Evolutionary conservation across 2,113 vertebrate genomes (phyloP).

Genomic region (Dasyprocta punctata): DNA sequence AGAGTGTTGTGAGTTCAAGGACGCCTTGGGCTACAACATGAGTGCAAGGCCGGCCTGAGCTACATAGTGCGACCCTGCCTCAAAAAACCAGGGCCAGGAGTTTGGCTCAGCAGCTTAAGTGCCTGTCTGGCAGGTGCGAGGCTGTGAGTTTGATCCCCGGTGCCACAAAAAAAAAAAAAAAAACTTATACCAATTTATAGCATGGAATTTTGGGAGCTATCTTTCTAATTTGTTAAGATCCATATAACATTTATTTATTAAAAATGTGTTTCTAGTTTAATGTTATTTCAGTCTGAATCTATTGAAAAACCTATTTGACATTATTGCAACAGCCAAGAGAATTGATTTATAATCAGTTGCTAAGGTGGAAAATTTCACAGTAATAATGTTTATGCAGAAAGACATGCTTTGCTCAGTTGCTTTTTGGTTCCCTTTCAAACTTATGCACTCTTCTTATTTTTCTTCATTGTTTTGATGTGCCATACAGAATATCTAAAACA

Average conservation of each 20-base stretch:
- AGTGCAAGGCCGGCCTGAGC: too few species aligned
- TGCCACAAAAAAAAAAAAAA: too few species aligned
- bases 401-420: constrained; percentile 49
- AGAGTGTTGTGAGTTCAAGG: too few species aligned
- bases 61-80: too few species aligned
- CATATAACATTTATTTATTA: constrained; percentile 53
- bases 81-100: too few species aligned
- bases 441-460: constrained; percentile 28
- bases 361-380: constrained; percentile 40
- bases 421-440: constrained; percentile 56
- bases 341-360: constrained; percentile 12
- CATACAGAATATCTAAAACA: background rate
- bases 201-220: constrained; percentile 36
- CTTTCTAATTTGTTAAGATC: constrained; percentile 58
- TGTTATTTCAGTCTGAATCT: constrained; percentile 56
- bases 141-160: too few species aligned
- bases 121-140: too few species aligned
- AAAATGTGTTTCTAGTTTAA: constrained; percentile 60
- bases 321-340: background rate
- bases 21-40: too few species aligned
- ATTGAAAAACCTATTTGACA: background rate
- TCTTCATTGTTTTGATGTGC: background rate
- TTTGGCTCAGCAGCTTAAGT: too few species aligned
- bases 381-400: constrained; percentile 50
- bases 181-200: constrained; percentile 22